Conservation (phyloP, 1,140 invertebrate species). For the Temnothorax longispinosus region DNA sequence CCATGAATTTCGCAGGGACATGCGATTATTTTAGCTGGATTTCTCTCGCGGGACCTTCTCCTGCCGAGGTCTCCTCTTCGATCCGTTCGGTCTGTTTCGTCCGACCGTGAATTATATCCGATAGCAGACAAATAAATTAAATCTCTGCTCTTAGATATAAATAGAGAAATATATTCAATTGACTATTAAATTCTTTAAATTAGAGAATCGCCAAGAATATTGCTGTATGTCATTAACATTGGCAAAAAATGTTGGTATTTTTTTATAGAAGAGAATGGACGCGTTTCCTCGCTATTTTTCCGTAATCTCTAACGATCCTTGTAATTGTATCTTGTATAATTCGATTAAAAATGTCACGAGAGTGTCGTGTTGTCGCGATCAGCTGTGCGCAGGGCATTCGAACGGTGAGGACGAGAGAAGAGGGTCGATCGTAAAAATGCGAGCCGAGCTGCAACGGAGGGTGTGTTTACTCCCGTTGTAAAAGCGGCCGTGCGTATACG, state of each 20-base stretch:
- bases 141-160: neutral
- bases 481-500: slow-evolving; percentile 44
- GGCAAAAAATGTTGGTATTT: neutral
- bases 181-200: neutral
- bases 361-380: neutral
- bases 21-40: slow-evolving; percentile 62
- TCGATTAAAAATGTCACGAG: neutral
- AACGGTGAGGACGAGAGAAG: neutral
- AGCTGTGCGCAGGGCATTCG: neutral
- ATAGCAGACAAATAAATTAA: slow-evolving; percentile 13
- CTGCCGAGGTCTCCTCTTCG: slow-evolving; percentile 32
- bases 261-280: neutral
- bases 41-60: slow-evolving; percentile 37
- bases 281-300: neutral
- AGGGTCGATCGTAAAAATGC: slow-evolving; percentile 10
- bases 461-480: slow-evolving; percentile 40
- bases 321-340: neutral
- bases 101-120: slow-evolving; percentile 15
- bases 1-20: slow-evolving; percentile 64
- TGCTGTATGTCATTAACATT: neutral
- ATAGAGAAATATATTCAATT: neutral
- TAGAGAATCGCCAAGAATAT: neutral
- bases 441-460: slow-evolving; percentile 15
- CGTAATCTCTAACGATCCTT: neutral
- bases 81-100: slow-evolving; percentile 18